Evolutionary conservation across 2,113 vertebrate species (phyloP), one percentile per base, ranked within the genome.

Genomic region (Loxodonta africana): DNA sequence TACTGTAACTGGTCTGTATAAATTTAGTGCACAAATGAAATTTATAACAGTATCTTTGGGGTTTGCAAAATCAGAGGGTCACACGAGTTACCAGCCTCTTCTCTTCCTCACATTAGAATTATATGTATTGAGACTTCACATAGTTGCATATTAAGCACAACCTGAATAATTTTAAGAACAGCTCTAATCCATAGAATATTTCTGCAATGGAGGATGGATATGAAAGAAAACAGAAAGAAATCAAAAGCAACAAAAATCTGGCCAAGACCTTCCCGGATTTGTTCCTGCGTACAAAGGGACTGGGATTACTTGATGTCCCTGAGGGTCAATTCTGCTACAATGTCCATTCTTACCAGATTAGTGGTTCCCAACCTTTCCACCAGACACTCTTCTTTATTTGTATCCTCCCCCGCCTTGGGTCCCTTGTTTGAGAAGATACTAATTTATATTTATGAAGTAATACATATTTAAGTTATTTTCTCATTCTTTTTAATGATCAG

Each of bases 21-120:
- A 96, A 97, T 88, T 96, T 93, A 83, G 65, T 76, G 20, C 73
- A 63, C 57, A 14, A 93, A 88, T 88, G 33, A 94, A 92, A 92
- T 90, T 77, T 85, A 3, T 57, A 95, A 82, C 44, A 86, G 0
- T 60, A 95, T 80, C 21, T 76, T 57, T 80, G 63, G 30, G 25
- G n/a, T 91, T 67, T 94, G 17, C 28, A 88, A 85, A 96, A 83
- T 65, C 25, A 74, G 37, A 92, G 41, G 33, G 74, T 91, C 69
- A 88, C 62, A 73, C 41, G 62, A 95, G 26, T 92, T 92, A 94
- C n/a, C 44, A 87, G 51, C 20, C 25, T 85, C 41, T 88, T 48
- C 48, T 81, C 62, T 28, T 91, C 25, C 12, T 95, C 63, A 71
- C 6, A 53, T 80, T 30, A 77, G 82, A 83, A 95, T 48, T 87